A percentile compares a stretch with the other conserved stretches of the same genome.
Conservation (phyloP, 1,140 invertebrate genomes). For the Orussus abietinus region DNA sequence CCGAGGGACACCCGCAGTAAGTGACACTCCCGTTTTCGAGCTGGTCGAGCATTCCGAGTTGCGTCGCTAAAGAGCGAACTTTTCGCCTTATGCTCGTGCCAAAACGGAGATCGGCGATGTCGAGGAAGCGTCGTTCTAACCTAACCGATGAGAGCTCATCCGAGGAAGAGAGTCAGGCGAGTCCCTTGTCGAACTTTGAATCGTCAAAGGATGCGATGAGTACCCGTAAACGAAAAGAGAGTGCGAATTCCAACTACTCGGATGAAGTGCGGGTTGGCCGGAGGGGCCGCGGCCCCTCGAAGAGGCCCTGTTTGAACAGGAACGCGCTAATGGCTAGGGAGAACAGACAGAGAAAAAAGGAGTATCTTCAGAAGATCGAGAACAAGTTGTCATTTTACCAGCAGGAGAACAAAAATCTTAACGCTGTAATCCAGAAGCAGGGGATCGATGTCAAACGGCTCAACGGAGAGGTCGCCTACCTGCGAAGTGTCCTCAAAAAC, state of each 20-base stretch:
- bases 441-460: constrained; percentile 46
- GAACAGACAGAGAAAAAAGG: constrained; percentile 58
- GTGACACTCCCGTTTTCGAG: no score
- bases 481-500: constrained; percentile 55
- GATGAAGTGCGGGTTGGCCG: not conserved
- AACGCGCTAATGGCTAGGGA: constrained; percentile 60
- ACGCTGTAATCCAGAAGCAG: constrained; percentile 49
- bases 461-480: constrained; percentile 52
- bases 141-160: no score
- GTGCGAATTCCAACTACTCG: constrained; percentile 7
- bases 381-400: constrained; percentile 47
- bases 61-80: no score
- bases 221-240: no score
- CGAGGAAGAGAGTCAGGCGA: no score
- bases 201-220: no score
- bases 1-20: no score
- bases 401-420: constrained; percentile 51
- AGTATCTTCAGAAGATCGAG: constrained; percentile 56
- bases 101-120: no score
- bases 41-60: no score
- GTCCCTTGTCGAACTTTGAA: no score
- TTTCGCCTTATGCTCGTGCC: no score
- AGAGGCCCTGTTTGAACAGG: constrained; percentile 40
- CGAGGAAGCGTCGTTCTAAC: no score
- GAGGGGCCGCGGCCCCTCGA: constrained; percentile 37